Base-by-base conservation (phyloP, 1,140 invertebrate genomes). In the Anoplophora glabripennis region DNA sequence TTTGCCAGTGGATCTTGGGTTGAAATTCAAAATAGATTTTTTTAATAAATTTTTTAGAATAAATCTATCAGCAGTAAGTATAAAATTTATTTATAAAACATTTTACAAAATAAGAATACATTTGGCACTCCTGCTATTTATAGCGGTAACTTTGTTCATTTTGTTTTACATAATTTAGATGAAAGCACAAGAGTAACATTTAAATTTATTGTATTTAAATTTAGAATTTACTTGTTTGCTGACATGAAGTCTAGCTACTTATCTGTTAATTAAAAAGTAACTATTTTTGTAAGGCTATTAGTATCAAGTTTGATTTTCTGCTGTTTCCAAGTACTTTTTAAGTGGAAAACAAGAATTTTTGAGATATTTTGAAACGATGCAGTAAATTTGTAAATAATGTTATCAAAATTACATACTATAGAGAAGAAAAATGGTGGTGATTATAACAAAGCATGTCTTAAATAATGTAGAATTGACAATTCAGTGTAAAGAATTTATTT, bases 401-500 rank as follows among this genome's bases (percentile, higher is more conserved):
- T 5, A n/a, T n/a, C n/a, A n/a, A n/a, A 28, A 28, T 28, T 28
- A 28, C 21, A 3, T 28, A 28, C 21, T 28, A 28, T 28, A 28
- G 5, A 3, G 21, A 28, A 3, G 21, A 28, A 3, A 28, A 28
- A 28, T 28, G 21, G 21, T 28, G 21, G 21, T 28, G 2, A 3
- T 28, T 28, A 28, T 28, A 28, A 28, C 21, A 28, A 28, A 28
- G 21, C 5, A 28, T 28, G 21, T 28, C 21, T 28, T 28, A 28
- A 28, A 28, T 28, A 28, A 28, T 40, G 38, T 40, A 14, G 14
- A 40, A n/a, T n/a, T n/a, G 14, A n/a, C 11, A 40, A 17, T 61
- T 61, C 59, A 56, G 52, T 69, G 64, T 60, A 71, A 71, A 66
- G 67, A 72, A 70, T 74, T 72, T 74, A 72, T 73, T 74, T 65